phyloP scores from a whole-genome alignment of 1,140 invertebrate genomes.

The Neelides sp. region DNA sequence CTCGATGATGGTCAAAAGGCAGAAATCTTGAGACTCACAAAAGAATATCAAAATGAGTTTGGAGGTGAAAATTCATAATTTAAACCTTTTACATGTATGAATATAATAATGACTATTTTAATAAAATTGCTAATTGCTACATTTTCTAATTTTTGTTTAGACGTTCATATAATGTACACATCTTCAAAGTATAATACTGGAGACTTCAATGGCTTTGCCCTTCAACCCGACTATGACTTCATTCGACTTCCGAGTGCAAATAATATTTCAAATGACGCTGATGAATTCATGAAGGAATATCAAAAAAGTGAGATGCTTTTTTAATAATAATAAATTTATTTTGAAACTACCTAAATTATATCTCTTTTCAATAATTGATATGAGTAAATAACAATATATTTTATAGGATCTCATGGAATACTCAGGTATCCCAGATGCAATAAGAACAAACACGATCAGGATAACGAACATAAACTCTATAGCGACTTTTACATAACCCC shows the following conservation, averaged over 20 bases:
- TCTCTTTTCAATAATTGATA: neutral
- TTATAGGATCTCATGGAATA: constrained; percentile 16
- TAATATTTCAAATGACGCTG: constrained; percentile 14
- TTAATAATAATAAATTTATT: neutral
- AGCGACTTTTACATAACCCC: constrained; percentile 13
- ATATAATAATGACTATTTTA: neutral
- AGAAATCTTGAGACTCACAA: constrained; percentile 6
- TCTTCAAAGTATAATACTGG: constrained; percentile 15
- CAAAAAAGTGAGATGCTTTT: constrained; percentile 12
- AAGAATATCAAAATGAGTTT: constrained; percentile 9
- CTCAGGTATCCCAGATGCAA: constrained; percentile 21
- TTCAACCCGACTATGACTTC: constrained; percentile 7
- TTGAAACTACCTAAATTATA: neutral
- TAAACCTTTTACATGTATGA: neutral
- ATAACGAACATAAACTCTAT: constrained; percentile 8
- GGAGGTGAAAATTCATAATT: constrained; percentile 16
- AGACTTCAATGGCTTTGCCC: constrained; percentile 7
- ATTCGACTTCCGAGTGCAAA: constrained; percentile 9
- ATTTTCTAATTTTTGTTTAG: constrained; percentile 11
- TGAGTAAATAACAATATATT: neutral
- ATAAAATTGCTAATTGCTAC: constrained; percentile 1
- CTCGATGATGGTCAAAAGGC: constrained; percentile 8
- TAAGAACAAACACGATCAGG: constrained; percentile 8
- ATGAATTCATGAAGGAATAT: constrained; percentile 10
- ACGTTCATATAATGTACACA: constrained; percentile 19